phyloP scores from a whole-genome alignment of 2,797 vertebrate genomes.

The Mycteria americana region DNA sequence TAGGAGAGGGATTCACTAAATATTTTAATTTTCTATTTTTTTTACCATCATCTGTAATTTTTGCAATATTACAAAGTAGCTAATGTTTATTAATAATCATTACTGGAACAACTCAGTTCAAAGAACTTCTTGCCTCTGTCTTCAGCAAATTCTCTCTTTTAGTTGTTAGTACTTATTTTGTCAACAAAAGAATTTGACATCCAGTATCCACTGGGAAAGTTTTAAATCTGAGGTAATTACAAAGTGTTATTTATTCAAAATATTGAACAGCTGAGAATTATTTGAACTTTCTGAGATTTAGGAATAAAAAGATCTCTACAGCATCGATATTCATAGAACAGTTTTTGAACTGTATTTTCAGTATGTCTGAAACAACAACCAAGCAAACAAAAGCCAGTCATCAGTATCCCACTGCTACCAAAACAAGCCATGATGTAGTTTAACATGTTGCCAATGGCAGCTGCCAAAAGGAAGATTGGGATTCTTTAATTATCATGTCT shows the following conservation, averaged over 20 bases:
- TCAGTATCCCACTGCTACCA: neutral
- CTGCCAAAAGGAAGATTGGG: neutral
- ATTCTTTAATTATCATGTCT: neutral
- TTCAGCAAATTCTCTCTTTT: neutral
- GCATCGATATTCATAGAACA: neutral
- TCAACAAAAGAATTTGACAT: neutral
- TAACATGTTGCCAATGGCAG: neutral
- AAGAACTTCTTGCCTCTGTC: neutral
- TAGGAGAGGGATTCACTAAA: neutral
- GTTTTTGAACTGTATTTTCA: neutral
- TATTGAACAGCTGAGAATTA: neutral
- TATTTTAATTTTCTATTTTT: neutral
- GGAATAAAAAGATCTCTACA: neutral
- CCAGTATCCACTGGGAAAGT: neutral
- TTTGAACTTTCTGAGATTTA: neutral
- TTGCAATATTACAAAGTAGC: neutral
- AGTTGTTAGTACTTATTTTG: neutral
- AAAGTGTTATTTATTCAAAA: neutral
- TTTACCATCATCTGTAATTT: neutral
- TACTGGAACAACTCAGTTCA: neutral
- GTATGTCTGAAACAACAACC: neutral
- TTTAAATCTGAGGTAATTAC: neutral
- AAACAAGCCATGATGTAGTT: neutral
- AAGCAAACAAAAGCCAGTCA: neutral
- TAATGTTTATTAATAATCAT: neutral